Base-by-base conservation (phyloP, 2,797 vertebrate species). In the Allobates femoralis region DNA sequence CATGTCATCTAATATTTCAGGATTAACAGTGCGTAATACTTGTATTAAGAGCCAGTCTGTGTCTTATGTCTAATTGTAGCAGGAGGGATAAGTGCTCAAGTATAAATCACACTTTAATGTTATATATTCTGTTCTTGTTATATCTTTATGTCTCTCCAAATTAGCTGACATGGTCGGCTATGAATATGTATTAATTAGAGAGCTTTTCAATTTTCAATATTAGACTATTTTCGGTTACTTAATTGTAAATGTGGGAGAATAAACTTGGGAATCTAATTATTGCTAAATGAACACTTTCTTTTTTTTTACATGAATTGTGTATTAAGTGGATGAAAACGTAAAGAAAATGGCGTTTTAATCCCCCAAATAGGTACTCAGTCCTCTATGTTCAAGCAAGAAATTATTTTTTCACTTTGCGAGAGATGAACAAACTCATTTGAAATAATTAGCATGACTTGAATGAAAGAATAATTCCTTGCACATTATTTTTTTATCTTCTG, bases 21-120 rank as follows among this genome's bases (percentile, higher is more conserved):
- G 85, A 86, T 86, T 86, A 86, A 76, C 85, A 64, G 23, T 66
- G 58, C 79, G 62, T 86, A 86, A 75, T 86, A 80, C 79, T 66
- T 86, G 67, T 81, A 81, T 86, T 86, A 86, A 50, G 79, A 76
- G 67, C 69, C 28, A 41, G 58, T n/a, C 37, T 46, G 67, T 62
- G 77, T 81, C 56, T 86, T 81, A 62, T 80, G 85, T 67, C 67
- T 81, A 81, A 74, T 75, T 81, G 67, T 62, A 74, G 67, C 56
- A 75, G 69, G 55, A 76, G 21, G 26, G 56, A 55, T 73, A 84
- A 76, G 55, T 66, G 83, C 41, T 76, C 56, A 51, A 53, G 60
- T 64, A 76, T 66, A 77, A 84, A 77, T 77, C 56, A 46, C 30
- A 30, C 28, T 53, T 84, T 46, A 32, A 64, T 76, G 56, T 76